Evolutionary conservation across 2,888 invertebrate species (phyloP).

Genomic region (Acanthosepion lycidas): DNA sequence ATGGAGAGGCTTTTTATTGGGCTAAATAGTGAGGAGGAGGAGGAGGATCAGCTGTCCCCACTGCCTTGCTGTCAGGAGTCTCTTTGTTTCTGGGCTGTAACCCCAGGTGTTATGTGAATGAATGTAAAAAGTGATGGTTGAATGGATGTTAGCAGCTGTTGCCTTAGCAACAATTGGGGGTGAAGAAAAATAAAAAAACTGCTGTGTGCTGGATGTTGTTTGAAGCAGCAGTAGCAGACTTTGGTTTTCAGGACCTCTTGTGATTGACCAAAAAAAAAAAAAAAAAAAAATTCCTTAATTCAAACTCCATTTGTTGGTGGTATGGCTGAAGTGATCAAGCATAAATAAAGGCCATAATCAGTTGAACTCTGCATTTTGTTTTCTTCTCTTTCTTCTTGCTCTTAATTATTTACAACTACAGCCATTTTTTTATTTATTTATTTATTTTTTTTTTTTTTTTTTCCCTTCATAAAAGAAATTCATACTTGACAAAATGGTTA

Average conservation of each 20-base stretch:
- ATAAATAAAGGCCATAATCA: slow-evolving; percentile 44
- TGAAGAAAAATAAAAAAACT: neutral
- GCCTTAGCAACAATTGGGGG: neutral
- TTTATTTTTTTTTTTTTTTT: too few species aligned
- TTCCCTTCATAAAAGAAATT: too few species aligned
- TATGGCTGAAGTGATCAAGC: slow-evolving; percentile 45
- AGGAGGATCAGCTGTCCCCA: neutral
- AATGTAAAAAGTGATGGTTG: slow-evolving; percentile 24
- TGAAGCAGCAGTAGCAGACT: slow-evolving; percentile 33
- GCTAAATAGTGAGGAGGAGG: neutral
- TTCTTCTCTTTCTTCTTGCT: neutral
- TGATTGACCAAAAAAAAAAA: slow-evolving; percentile 35
- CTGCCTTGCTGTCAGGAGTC: slow-evolving; percentile 36
- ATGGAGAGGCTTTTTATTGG: neutral
- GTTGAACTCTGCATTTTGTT: neutral
- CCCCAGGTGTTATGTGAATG: slow-evolving; percentile 36
- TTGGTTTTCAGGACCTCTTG: neutral
- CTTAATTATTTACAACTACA: neutral
- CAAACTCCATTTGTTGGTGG: slow-evolving; percentile 37
- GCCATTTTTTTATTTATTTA: too few species aligned
- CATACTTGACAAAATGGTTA: too few species aligned
- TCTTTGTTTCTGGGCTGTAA: neutral
- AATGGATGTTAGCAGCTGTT: slow-evolving; percentile 41
- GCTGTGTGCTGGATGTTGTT: neutral
- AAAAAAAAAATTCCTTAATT: slow-evolving; percentile 33